Evolutionary conservation across 2,888 invertebrate species (phyloP).

Genomic region (Physocephala rufipes): DNA sequence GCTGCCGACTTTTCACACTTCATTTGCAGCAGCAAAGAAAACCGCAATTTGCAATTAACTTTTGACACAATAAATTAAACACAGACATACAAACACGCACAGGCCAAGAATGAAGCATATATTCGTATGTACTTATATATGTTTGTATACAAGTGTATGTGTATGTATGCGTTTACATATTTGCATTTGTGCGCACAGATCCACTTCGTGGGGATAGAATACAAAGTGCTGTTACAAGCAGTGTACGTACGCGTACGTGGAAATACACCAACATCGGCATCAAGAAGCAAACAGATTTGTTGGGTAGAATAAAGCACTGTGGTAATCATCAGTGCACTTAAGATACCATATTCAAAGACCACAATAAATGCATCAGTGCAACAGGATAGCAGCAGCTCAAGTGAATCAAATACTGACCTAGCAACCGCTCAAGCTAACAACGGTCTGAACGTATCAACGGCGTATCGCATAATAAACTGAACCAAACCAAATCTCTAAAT

Average conservation of each 20-base stretch:
- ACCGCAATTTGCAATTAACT: slow-evolving; percentile 35
- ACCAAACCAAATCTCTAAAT: too few relatives aligned
- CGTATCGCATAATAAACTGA: too few relatives aligned
- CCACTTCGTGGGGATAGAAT: not conserved
- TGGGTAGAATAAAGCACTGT: slow-evolving; percentile 2
- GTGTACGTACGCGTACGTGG: not conserved
- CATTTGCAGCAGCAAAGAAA: slow-evolving; percentile 31
- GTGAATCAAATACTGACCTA: slow-evolving; percentile 23
- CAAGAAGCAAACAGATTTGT: slow-evolving; percentile 8
- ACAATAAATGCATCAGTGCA: slow-evolving; percentile 33
- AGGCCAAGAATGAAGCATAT: too few relatives aligned
- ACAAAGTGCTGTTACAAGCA: not conserved
- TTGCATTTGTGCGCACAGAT: slow-evolving; percentile 8
- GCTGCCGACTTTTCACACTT: slow-evolving; percentile 20
- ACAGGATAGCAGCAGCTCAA: not conserved
- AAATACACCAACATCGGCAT: too few relatives aligned
- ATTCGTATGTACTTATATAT: too few relatives aligned
- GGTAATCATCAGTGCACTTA: slow-evolving; percentile 27
- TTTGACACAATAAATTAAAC: slow-evolving; percentile 25
- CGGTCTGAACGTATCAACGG: slow-evolving; percentile 4
- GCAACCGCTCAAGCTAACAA: slow-evolving; percentile 15
- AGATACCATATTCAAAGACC: slow-evolving; percentile 35
- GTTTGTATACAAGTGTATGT: too few relatives aligned
- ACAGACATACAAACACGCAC: not conserved
- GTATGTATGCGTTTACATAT: too few relatives aligned